These are phyloP conservation scores for Drosophila merina DNA, from an alignment of 2,888 invertebrate genomes.

Conservation along the genomic window DNA sequence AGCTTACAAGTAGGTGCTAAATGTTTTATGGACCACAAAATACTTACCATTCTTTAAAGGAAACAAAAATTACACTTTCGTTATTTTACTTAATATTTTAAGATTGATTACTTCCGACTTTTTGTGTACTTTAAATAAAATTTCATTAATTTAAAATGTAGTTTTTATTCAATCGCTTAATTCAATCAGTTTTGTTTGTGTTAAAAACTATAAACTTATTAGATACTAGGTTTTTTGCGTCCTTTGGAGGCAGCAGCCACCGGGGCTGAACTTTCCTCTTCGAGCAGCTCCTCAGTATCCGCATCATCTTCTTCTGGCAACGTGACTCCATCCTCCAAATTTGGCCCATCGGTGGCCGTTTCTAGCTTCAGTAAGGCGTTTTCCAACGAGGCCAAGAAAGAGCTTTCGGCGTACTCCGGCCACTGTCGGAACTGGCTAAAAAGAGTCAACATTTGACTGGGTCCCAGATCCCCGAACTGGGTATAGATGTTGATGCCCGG, in stretches of 20 bases:
- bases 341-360: constrained; percentile 80
- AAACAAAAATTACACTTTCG: background rate
- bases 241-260: constrained; percentile 22
- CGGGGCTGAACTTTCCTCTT: constrained; percentile 24
- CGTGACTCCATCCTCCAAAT: constrained; percentile 65
- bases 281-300: constrained; percentile 46
- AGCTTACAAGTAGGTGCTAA: background rate
- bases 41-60: background rate
- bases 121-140: background rate
- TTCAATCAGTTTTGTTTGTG: background rate
- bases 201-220: constrained; percentile 38
- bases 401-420: constrained; percentile 88
- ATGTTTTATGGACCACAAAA: background rate
- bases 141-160: background rate
- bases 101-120: background rate
- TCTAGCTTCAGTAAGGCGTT: constrained; percentile 86
- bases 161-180: background rate
- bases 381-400: constrained; percentile 88
- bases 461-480: constrained; percentile 88
- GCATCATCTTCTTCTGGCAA: constrained; percentile 79
- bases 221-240: constrained; percentile 29
- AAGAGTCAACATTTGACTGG: constrained; percentile 87
- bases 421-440: constrained; percentile 86
- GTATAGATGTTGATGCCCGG: constrained; percentile 89
- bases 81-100: background rate